Evolutionary conservation across 23 tunicate species (phyloP).

Genomic region (Oikopleura dioica): DNA sequence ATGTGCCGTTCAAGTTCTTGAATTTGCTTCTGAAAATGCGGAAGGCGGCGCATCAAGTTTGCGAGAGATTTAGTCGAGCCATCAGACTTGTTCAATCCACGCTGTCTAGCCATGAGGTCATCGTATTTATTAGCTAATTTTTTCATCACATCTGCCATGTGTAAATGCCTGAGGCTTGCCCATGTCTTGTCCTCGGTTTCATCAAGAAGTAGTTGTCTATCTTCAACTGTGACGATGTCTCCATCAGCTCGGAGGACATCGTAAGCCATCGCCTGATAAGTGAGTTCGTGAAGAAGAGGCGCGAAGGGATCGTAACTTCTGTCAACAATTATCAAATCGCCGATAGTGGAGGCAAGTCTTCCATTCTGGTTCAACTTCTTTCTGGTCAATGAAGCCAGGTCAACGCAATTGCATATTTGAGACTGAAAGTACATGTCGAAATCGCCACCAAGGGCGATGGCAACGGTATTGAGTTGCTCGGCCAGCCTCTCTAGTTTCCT

Average conservation of each 20-base stretch:
- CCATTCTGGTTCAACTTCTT: neutral
- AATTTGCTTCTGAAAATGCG: conserved; percentile 89
- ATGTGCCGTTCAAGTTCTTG: conserved; percentile 35
- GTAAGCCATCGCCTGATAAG: conserved; percentile 33
- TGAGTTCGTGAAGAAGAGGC: conserved; percentile 61
- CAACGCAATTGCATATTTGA: neutral
- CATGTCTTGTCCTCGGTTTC: conserved; percentile 68
- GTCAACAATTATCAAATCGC: conserved; percentile 58
- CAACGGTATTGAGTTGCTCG: neutral
- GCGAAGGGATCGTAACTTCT: conserved; percentile 79
- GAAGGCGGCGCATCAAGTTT: conserved; percentile 61
- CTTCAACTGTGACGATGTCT: neutral
- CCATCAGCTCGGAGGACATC: neutral
- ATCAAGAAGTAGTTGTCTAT: conserved; percentile 67
- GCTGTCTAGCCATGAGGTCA: neutral
- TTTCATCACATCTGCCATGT: conserved; percentile 32
- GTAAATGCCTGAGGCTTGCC: conserved; percentile 58
- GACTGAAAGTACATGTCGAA: neutral
- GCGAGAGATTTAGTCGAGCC: neutral
- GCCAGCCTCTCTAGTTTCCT: neutral
- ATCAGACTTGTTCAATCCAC: neutral
- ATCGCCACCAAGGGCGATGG: neutral
- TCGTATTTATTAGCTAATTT: neutral
- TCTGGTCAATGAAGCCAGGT: neutral
- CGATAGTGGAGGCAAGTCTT: too few species aligned